Conservation (phyloP, 1,140 invertebrate species). For the Lethocerus indicus region DNA sequence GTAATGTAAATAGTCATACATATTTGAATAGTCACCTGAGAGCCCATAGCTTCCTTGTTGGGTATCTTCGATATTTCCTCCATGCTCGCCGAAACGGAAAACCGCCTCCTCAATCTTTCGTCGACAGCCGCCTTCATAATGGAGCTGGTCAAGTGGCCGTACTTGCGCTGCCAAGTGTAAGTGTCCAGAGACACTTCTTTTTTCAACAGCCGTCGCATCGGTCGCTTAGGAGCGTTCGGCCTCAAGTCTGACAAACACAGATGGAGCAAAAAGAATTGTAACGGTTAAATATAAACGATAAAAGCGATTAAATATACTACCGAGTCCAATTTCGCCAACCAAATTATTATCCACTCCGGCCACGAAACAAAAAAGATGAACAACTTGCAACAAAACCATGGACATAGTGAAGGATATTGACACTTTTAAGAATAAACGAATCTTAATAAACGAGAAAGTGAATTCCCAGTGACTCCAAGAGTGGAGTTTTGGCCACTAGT, state of each 20-base stretch:
- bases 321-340: too few relatives aligned
- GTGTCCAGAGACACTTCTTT: conserved; percentile 71
- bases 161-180: conserved; percentile 73
- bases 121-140: conserved; percentile 62
- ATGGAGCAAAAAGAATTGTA: too few relatives aligned
- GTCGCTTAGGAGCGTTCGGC: conserved; percentile 50
- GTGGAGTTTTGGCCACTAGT: not conserved
- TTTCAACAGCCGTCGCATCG: conserved; percentile 55
- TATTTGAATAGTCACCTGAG: conserved; percentile 37
- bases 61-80: conserved; percentile 62
- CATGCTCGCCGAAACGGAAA: conserved; percentile 68
- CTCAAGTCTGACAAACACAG: conserved; percentile 36
- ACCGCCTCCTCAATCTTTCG: conserved; percentile 54
- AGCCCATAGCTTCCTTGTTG: conserved; percentile 36
- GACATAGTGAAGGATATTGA: not conserved
- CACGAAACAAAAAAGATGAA: too few relatives aligned
- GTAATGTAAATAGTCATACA: too few relatives aligned
- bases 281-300: too few relatives aligned
- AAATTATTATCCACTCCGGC: too few relatives aligned
- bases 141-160: conserved; percentile 60
- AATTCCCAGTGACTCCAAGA: not conserved
- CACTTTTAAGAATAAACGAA: not conserved
- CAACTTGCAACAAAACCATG: not conserved
- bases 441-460: not conserved
- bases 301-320: too few relatives aligned